Evolutionary conservation across 2,888 invertebrate genomes (phyloP), one percentile per base, ranked within the genome.

Genomic region (Tortrix viridana): DNA sequence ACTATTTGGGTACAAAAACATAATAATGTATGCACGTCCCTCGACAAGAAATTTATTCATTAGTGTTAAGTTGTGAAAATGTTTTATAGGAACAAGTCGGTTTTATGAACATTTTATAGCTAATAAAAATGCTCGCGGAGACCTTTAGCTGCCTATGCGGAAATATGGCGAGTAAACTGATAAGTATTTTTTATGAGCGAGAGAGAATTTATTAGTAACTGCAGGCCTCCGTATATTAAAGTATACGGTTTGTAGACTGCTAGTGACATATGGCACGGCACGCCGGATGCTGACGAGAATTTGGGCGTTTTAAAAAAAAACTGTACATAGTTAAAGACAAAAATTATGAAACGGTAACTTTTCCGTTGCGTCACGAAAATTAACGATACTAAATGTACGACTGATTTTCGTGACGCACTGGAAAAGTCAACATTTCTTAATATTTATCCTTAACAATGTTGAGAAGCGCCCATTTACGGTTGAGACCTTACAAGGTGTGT

Each of bases 161-260:
- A 53, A 63, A 58, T 48, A 58, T 58, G 20, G 18, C 63, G 44
- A 47, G 47, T 14, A 20, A 16, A 57, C 52, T 63, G 58, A 63
- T 63, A 63, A 62, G 52, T 58, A 43, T 58, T 48, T 63, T 61
- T 53, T 58, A 58, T 53, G 22, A 47, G 38, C 23, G 32, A 14
- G 37, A 14, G 37, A 48, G 43, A 53, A 53, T 63, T 47, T 58
- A 63, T 63, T 43, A 63, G 37, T 37, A 19, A 32, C 49, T 14
- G 22, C 16, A 53, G 53, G 52, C 20, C n/a, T 20, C 19, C 12
- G 41, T 43, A 22, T 43, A 53, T 53, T 53, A 22, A 16, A 41
- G 20, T 43, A 43, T 41, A 53, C 23, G 41, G 16, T 22, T 38
- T 32, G 3, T 32, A 12, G 22, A 4, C 14, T 18, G 38, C 38